Conservation (phyloP, 1,140 invertebrate genomes). For the Magallana angulata region DNA sequence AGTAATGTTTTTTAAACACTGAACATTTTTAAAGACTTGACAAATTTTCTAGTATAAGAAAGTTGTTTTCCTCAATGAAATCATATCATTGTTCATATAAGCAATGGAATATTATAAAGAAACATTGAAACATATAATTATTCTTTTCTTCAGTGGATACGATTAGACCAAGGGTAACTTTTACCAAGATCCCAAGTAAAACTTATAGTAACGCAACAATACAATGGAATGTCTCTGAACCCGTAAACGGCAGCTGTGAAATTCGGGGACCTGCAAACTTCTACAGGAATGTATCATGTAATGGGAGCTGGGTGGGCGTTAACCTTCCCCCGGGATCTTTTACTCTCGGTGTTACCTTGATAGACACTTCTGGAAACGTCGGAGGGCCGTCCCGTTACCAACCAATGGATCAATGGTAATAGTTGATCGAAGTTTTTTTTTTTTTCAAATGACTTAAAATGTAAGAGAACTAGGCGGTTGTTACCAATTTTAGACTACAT, state of each 20-base stretch:
- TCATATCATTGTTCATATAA: too few relatives aligned
- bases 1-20: too few relatives aligned
- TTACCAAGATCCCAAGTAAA: not conserved
- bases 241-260: not conserved
- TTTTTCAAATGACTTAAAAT: too few relatives aligned
- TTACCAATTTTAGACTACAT: too few relatives aligned
- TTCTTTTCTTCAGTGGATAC: not conserved
- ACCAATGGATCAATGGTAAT: constrained; percentile 9
- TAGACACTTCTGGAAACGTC: not conserved
- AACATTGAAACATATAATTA: too few relatives aligned
- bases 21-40: too few relatives aligned
- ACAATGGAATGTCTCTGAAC: not conserved
- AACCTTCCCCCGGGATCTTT: not conserved
- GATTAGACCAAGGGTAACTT: not conserved
- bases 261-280: not conserved
- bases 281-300: not conserved
- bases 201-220: not conserved
- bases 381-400: not conserved
- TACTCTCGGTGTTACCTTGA: not conserved
- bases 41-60: too few relatives aligned
- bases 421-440: not conserved
- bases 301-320: not conserved
- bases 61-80: too few relatives aligned
- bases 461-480: too few relatives aligned
- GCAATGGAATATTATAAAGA: too few relatives aligned